Percentiles rank a stretch among this genome's conserved stretches.
These are phyloP conservation scores for Lepus europaeus DNA, from an alignment of 2,113 vertebrate genomes.

Conservation along the genomic window DNA sequence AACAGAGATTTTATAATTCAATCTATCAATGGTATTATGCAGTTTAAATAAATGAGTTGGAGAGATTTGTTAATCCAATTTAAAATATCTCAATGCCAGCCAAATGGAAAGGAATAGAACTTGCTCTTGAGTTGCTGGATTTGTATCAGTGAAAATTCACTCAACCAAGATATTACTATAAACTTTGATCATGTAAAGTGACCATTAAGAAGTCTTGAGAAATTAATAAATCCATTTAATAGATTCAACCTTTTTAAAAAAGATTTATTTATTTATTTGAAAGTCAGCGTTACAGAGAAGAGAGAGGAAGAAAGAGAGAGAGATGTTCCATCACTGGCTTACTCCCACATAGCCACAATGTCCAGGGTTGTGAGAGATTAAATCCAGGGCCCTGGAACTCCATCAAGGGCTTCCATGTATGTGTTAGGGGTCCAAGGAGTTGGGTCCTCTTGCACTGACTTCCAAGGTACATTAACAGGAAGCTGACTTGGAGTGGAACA, in stretches of 20 bases:
- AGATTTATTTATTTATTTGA: no score
- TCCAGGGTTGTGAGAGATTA: no score
- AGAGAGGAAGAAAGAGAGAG: no score
- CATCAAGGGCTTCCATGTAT: no score
- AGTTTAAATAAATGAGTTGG: not conserved
- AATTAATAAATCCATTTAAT: not conserved
- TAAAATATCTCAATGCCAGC: not conserved
- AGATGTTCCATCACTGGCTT: no score
- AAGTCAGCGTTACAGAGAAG: no score
- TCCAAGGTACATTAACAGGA: no score
- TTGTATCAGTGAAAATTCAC: conserved; percentile 20
- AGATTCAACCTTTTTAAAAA: not conserved
- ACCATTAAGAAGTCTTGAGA: not conserved
- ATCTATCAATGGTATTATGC: not conserved
- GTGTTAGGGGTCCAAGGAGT: no score
- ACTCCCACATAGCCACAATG: no score
- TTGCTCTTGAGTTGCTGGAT: not conserved
- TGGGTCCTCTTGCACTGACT: no score
- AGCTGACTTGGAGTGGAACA: no score
- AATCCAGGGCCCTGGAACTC: no score
- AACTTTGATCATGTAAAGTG: conserved; percentile 34
- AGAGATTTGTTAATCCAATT: not conserved
- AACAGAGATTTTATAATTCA: not conserved
- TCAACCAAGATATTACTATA: not conserved
- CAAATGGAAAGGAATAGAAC: not conserved